Conservation (phyloP, 2,797 vertebrate species). For the Sebastes kiyomatsui region DNA sequence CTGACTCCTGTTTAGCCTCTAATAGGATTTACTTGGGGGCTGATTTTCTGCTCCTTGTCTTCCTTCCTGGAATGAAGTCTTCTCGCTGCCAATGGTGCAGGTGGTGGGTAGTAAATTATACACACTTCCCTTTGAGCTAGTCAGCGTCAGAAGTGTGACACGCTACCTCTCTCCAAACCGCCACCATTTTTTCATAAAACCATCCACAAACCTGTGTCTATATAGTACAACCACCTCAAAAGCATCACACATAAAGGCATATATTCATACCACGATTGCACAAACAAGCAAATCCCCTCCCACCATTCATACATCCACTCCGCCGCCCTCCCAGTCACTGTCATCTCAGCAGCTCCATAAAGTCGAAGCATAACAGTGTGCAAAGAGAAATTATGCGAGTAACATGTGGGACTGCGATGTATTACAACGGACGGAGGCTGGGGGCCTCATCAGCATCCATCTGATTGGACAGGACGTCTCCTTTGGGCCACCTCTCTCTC, state of each 20-base stretch:
- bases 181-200: constrained; percentile 1
- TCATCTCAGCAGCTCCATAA: constrained; percentile 55
- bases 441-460: constrained; percentile 72
- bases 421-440: constrained; percentile 46
- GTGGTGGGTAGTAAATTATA: constrained; percentile 81
- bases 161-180: constrained; percentile 15
- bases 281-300: constrained; percentile 55
- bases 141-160: constrained; percentile 47
- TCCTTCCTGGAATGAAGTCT: constrained; percentile 69
- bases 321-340: constrained; percentile 12
- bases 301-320: constrained; percentile 48
- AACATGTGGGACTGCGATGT: constrained; percentile 36
- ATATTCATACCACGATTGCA: constrained; percentile 25
- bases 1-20: constrained; percentile 73
- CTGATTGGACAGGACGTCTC: constrained; percentile 65
- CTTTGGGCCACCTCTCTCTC: constrained; percentile 33
- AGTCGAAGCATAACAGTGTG: constrained; percentile 48
- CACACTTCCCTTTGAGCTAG: constrained; percentile 70
- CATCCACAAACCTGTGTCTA: background rate
- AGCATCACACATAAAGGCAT: background rate
- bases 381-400: constrained; percentile 58
- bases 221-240: constrained; percentile 13
- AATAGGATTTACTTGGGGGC: constrained; percentile 73
- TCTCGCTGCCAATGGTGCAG: constrained; percentile 70
- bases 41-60: constrained; percentile 70